Evolutionary conservation across 2,888 invertebrate genomes (phyloP).

Genomic region (Griposia aprilina): DNA sequence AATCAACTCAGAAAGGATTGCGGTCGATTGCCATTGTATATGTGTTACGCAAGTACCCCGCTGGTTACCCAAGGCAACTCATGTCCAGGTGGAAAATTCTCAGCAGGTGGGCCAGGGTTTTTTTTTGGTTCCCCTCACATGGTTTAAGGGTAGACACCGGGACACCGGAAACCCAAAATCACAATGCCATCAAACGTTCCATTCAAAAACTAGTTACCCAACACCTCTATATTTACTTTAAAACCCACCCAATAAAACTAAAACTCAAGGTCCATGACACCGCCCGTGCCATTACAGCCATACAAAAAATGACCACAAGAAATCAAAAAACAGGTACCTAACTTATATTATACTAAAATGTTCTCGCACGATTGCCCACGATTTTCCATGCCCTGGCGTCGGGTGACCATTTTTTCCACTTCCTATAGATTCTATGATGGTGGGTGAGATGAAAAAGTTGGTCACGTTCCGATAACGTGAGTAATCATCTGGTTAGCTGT

Average conservation of each 20-base stretch:
- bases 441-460: conserved; percentile 60
- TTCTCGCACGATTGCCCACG: conserved; percentile 71
- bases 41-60: too few species aligned
- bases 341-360: conserved; percentile 73
- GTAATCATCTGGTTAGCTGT: conserved; percentile 79
- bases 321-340: conserved; percentile 80
- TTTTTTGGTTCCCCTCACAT: neutral
- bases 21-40: too few species aligned
- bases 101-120: too few species aligned
- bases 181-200: neutral
- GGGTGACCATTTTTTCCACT: conserved; percentile 68
- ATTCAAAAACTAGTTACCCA: conserved; percentile 18
- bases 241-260: conserved; percentile 42
- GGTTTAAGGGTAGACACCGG: neutral
- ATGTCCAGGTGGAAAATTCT: too few species aligned
- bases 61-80: too few species aligned
- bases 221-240: conserved; percentile 52
- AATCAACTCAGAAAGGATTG: too few species aligned
- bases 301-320: conserved; percentile 76
- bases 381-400: conserved; percentile 79
- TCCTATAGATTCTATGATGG: conserved; percentile 65
- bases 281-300: conserved; percentile 70
- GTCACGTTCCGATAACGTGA: conserved; percentile 81
- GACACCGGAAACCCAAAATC: neutral
- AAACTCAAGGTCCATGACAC: conserved; percentile 68